phyloP scores from a whole-genome alignment of 2,797 vertebrate species.

The Tokudaia tokunoshimensis region DNA sequence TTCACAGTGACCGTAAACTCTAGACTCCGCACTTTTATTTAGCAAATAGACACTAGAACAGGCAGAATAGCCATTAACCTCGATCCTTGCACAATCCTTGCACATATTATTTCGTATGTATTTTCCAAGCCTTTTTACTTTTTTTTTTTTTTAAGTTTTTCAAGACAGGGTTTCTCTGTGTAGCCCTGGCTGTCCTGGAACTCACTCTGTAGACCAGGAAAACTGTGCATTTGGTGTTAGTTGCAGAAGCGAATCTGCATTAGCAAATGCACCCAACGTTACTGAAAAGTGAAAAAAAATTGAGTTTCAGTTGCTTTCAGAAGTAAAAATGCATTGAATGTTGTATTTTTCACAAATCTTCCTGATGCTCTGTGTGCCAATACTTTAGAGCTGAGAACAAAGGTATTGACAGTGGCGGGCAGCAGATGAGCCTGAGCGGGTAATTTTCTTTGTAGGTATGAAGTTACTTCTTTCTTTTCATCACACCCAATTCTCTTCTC shows the following conservation, averaged over 20 bases:
- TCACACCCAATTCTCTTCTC: neutral
- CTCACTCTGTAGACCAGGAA: too few relatives aligned
- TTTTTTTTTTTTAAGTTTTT: neutral
- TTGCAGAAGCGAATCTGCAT: neutral
- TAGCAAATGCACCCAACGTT: neutral
- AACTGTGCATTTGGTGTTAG: neutral
- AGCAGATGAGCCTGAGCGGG: neutral
- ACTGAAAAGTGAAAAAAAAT: neutral
- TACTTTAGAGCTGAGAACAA: neutral
- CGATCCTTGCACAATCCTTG: neutral
- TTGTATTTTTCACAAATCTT: neutral
- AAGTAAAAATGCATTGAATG: neutral
- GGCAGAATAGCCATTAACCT: neutral
- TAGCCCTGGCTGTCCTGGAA: too few relatives aligned
- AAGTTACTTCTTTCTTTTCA: neutral
- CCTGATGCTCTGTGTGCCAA: neutral
- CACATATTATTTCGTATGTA: neutral
- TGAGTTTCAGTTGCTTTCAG: neutral
- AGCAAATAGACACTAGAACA: neutral
- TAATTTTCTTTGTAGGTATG: neutral
- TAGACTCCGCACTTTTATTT: constrained; percentile 21
- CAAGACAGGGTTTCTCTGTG: too few relatives aligned
- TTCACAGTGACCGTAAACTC: constrained; percentile 33
- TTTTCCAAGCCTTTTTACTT: neutral
- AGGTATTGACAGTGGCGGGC: neutral